Conservation (phyloP, 2,888 invertebrate genomes). For the Sialis lutaria region DNA sequence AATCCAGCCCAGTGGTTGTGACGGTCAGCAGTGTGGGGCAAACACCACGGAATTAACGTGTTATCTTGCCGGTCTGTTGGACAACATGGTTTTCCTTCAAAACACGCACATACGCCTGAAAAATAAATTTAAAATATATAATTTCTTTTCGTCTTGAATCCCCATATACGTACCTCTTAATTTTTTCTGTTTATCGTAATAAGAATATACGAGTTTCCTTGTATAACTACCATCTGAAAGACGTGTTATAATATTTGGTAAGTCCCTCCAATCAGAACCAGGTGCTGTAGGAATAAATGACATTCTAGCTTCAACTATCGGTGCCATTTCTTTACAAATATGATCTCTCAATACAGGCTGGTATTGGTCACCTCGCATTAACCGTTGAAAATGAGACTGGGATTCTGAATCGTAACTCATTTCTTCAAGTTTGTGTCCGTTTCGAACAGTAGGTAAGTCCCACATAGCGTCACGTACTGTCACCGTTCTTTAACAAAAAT, state of each 20-base stretch:
- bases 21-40: conserved; percentile 71
- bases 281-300: conserved; percentile 51
- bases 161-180: background rate
- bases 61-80: conserved; percentile 58
- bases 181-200: conserved; percentile 25
- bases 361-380: conserved; percentile 42
- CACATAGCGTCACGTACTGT: conserved; percentile 63
- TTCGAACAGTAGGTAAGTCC: conserved; percentile 57
- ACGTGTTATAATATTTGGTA: conserved; percentile 57
- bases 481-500: background rate
- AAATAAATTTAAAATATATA: background rate
- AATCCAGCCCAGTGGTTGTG: conserved; percentile 79
- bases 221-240: conserved; percentile 52
- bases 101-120: conserved; percentile 61
- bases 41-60: conserved; percentile 76
- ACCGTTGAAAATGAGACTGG: conserved; percentile 55
- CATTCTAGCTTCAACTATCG: conserved; percentile 62
- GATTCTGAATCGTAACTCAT: conserved; percentile 56
- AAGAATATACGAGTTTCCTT: conserved; percentile 37
- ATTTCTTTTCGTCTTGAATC: background rate
- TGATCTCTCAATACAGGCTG: conserved; percentile 48
- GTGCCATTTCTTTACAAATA: conserved; percentile 70
- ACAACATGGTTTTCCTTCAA: conserved; percentile 43
- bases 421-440: conserved; percentile 50
- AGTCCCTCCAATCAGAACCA: conserved; percentile 74